Percentiles rank a stretch among this genome's conserved stretches.
phyloP scores from a whole-genome alignment of 2,888 invertebrate species.

The Tanytarsus gracilentus region DNA sequence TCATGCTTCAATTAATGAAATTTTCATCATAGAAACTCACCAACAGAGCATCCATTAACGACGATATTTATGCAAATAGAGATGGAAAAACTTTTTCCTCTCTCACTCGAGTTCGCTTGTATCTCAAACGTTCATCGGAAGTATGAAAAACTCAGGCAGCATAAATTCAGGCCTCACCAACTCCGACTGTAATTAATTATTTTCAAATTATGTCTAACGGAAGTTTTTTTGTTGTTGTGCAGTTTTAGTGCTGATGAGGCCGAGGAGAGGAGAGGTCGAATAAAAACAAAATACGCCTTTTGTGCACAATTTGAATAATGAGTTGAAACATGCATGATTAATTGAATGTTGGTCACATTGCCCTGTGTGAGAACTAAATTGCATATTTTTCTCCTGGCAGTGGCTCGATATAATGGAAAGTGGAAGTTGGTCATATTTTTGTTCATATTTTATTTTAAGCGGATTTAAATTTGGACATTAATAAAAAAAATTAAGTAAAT shows the following conservation, averaged over 20 bases:
- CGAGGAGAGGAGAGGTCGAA: too few species aligned
- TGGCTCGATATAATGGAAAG: too few species aligned
- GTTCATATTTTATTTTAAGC: too few species aligned
- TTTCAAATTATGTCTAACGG: slow-evolving; percentile 22
- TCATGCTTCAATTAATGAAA: too few species aligned
- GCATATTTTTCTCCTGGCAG: background rate
- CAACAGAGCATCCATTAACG: background rate
- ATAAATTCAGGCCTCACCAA: too few species aligned
- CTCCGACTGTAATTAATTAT: slow-evolving; percentile 20
- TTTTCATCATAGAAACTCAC: too few species aligned
- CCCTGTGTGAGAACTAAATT: background rate
- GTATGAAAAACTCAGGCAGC: too few species aligned
- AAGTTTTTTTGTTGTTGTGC: background rate
- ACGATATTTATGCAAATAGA: background rate
- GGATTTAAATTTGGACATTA: too few species aligned
- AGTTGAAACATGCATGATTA: slow-evolving; percentile 22
- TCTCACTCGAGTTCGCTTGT: too few species aligned
- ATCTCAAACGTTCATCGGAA: background rate
- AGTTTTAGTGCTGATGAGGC: background rate
- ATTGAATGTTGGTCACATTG: background rate
- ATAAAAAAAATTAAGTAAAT: too few species aligned
- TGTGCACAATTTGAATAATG: slow-evolving; percentile 14
- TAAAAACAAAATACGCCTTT: slow-evolving; percentile 27
- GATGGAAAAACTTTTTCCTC: too few species aligned
- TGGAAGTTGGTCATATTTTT: too few species aligned